These are phyloP conservation scores for Muricea muricata DNA, from an alignment of 92 coral and sea anemone species.

Conservation along the genomic window DNA sequence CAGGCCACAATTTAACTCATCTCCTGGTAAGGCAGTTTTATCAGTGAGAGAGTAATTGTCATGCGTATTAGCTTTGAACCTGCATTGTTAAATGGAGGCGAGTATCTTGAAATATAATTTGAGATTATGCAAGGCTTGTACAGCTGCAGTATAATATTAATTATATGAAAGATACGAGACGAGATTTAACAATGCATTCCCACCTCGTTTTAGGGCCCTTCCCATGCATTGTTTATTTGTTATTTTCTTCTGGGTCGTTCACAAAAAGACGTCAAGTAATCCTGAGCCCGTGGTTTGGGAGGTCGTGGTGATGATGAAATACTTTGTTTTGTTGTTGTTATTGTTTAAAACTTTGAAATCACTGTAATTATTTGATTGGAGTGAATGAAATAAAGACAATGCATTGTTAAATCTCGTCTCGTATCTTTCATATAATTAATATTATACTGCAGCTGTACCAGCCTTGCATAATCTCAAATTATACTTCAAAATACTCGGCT, in stretches of 20 bases:
- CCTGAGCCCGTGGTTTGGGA: neutral
- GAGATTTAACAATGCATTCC: slow-evolving; percentile 24
- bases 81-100: slow-evolving; percentile 72
- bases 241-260: neutral
- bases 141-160: slow-evolving; percentile 11
- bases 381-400: slow-evolving; percentile 7
- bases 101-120: slow-evolving; percentile 47
- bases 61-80: slow-evolving; percentile 58
- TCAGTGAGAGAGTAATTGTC: slow-evolving; percentile 24
- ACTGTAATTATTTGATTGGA: neutral
- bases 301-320: neutral
- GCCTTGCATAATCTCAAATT: slow-evolving; percentile 6
- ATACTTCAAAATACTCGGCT: neutral
- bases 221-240: neutral
- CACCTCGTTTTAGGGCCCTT: neutral
- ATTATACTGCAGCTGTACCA: slow-evolving; percentile 11
- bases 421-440: slow-evolving; percentile 15
- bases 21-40: slow-evolving; percentile 56
- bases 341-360: neutral
- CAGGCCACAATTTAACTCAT: slow-evolving; percentile 53
- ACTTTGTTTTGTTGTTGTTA: neutral
- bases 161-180: slow-evolving; percentile 18
- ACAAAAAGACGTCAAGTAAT: slow-evolving; percentile 7
- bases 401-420: slow-evolving; percentile 15
- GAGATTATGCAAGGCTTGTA: slow-evolving; percentile 65